Evolutionary conservation across 2,113 vertebrate genomes (phyloP), one percentile per base, ranked within the genome.

Genomic region (Spilogale gracilis): DNA sequence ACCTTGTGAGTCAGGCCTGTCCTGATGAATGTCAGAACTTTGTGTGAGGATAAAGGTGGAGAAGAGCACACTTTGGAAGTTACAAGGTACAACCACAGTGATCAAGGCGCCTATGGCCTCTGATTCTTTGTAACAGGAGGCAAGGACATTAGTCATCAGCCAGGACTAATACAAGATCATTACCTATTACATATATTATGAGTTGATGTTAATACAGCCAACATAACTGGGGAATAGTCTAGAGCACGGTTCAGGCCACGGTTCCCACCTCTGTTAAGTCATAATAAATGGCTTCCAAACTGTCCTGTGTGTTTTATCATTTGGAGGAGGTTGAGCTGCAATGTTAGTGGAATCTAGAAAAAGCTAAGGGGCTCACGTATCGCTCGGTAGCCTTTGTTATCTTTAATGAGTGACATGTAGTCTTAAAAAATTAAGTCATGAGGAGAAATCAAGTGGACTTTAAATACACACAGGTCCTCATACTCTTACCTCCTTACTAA

Each of bases 401-500:
- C 11, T 78, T 95, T 78, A 89, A 91, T 88, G 88, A 97, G 5
- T 45, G 23, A 81, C 54, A 67, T 71, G 14, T 5, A 52, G 12
- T 61, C 87, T 25, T 2, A 69, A 95, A 38, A 17, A 78, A 69
- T 67, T 0, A 25, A 9, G 4, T 32, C 80, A 80, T 20, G 4
- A 79, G 18, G 21, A 80, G 7, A 79, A 27, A 23, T 5, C n/a
- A 88, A 18, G 14, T 21, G 3, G 17, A 0, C 8, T 74, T 43
- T 56, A n/a, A 69, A 3, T 61, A 12, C 7, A 45, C 52, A 13
- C 32, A 21, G 2, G 7, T 92, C 2, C 16, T 78, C 18, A 6
- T 16, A 11, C 20, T 50, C 25, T 60, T 87, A 56, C 9, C 38
- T 78, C 10, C 54, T 0, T 16, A 73, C 10, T 56, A 61, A 76